phyloP scores from a whole-genome alignment of 2,113 vertebrate species.

The Seriola quinqueradiata region DNA sequence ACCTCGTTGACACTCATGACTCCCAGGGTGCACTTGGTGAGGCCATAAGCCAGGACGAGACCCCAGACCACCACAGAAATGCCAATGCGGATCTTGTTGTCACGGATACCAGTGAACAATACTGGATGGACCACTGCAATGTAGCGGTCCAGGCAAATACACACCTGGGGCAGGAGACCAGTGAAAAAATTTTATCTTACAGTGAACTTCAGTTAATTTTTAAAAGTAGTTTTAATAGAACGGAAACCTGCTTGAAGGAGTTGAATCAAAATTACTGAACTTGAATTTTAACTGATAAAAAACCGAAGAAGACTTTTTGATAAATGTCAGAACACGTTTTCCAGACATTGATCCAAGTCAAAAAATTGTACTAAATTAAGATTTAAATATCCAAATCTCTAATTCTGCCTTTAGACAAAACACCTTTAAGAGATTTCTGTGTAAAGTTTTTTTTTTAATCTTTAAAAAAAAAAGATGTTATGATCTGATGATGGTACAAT shows the following conservation, averaged over 20 bases:
- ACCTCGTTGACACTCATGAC: constrained; percentile 53
- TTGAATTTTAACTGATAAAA: background rate
- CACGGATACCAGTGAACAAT: constrained; percentile 71
- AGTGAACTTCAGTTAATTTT: background rate
- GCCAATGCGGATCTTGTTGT: constrained; percentile 71
- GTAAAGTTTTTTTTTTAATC: too few species aligned
- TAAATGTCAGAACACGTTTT: background rate
- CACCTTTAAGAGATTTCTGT: too few species aligned
- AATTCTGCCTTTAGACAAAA: too few species aligned
- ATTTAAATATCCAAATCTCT: too few species aligned
- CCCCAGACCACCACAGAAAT: constrained; percentile 73
- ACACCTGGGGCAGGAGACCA: constrained; percentile 61
- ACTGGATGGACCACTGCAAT: constrained; percentile 83
- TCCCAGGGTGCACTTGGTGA: constrained; percentile 72
- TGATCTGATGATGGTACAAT: background rate
- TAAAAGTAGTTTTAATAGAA: background rate
- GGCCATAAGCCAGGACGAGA: constrained; percentile 68
- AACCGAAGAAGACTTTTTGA: background rate
- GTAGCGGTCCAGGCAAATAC: constrained; percentile 84
- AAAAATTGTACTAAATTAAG: too few species aligned
- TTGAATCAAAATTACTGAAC: background rate
- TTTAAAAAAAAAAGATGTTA: too few species aligned
- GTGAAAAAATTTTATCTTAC: background rate
- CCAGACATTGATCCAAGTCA: background rate
- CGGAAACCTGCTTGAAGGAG: background rate